A percentile compares a stretch with the other conserved stretches of the same genome.
Conservation (phyloP, 2,797 vertebrate species). For the Micropoecilia bifurca region DNA sequence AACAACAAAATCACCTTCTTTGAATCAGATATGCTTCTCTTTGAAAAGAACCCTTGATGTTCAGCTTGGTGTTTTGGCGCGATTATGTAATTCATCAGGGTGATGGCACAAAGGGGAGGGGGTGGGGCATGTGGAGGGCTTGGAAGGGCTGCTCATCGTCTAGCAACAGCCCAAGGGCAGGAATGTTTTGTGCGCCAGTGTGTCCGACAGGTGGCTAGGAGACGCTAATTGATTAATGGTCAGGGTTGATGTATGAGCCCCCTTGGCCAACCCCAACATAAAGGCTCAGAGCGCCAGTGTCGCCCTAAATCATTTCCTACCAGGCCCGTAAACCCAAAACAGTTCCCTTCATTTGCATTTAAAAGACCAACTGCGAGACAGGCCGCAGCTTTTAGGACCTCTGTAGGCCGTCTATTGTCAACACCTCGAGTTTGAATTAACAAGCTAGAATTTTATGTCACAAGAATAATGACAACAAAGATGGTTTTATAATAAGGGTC, state of each 20-base stretch:
- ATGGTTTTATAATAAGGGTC: conserved; percentile 76
- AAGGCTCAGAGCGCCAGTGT: conserved; percentile 73
- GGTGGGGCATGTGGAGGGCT: conserved; percentile 23
- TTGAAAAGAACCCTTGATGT: conserved; percentile 34
- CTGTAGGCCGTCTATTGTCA: conserved; percentile 70
- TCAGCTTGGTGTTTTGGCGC: conserved; percentile 55
- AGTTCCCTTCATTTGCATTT: conserved; percentile 80
- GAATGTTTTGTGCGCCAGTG: conserved; percentile 76
- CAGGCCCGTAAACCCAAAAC: conserved; percentile 80
- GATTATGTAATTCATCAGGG: conserved; percentile 78
- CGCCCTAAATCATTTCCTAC: conserved; percentile 85
- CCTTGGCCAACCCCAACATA: conserved; percentile 67
- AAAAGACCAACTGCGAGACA: conserved; percentile 66
- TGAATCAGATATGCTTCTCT: conserved; percentile 37
- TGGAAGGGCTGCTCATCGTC: conserved; percentile 64
- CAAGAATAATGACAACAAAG: conserved; percentile 78
- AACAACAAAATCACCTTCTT: conserved; percentile 31
- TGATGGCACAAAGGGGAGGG: conserved; percentile 54
- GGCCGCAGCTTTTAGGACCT: conserved; percentile 58
- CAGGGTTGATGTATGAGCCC: conserved; percentile 80
- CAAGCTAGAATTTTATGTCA: conserved; percentile 66
- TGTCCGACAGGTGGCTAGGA: conserved; percentile 82
- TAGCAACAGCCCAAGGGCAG: conserved; percentile 77
- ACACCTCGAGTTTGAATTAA: conserved; percentile 67
- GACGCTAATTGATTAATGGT: conserved; percentile 87